These are phyloP conservation scores for Parazoanthus atlanticus DNA, from an alignment of 92 coral and sea anemone genomes.

Conservation along the genomic window DNA sequence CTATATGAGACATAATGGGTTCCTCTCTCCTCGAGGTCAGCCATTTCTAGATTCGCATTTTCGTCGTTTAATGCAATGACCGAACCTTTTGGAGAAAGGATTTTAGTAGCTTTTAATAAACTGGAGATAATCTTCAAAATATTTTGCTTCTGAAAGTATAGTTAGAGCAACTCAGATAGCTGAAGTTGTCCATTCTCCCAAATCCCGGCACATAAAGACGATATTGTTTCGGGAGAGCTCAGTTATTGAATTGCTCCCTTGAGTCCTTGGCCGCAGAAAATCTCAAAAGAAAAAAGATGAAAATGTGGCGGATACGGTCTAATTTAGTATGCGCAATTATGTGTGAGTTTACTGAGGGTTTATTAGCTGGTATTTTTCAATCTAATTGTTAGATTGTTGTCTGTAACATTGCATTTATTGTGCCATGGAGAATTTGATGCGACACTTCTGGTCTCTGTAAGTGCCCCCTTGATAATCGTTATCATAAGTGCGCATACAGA, in stretches of 20 bases:
- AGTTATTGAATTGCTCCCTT: not conserved
- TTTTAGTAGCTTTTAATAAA: not conserved
- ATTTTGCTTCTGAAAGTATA: not conserved
- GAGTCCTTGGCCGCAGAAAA: not conserved
- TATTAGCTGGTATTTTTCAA: not conserved
- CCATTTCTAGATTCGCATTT: not conserved
- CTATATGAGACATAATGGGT: slow-evolving; percentile 1
- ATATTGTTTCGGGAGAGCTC: slow-evolving; percentile 26
- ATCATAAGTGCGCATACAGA: not conserved
- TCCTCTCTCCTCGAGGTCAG: not conserved
- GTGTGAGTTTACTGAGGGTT: not conserved
- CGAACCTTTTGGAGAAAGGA: not conserved
- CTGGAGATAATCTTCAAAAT: not conserved
- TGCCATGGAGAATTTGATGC: not conserved
- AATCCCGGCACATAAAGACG: slow-evolving; percentile 28
- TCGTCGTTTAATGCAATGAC: not conserved
- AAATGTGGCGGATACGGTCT: not conserved
- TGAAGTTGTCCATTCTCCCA: not conserved
- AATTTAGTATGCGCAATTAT: not conserved
- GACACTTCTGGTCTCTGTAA: slow-evolving; percentile 8
- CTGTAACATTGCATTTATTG: not conserved
- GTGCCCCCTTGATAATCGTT: not conserved
- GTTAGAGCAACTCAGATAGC: slow-evolving; percentile 2
- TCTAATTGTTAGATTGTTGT: not conserved
- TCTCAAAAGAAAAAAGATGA: not conserved